Evolutionary conservation across 2,113 vertebrate genomes (phyloP), one percentile per base, ranked within the genome.

Genomic region (Tachysurus vachellii): DNA sequence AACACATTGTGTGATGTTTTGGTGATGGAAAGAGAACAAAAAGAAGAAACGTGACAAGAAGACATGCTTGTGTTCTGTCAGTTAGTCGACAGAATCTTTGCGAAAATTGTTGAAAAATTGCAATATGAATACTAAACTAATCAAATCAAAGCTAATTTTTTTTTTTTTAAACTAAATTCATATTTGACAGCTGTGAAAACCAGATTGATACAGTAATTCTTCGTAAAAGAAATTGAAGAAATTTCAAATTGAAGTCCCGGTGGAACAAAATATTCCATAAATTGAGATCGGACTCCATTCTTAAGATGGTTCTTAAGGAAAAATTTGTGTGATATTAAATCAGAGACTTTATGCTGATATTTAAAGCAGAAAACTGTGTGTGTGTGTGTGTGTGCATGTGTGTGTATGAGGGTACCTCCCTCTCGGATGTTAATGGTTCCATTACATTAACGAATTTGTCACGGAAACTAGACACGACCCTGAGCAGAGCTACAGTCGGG

Each of bases 381-480:
- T 64, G 62, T 82, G 64, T 73, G 87, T 71, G 82, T 79, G 71
- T 84, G 68, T 85, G 42, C 16, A 47, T 61, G 56, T n/a, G 21
- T 54, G 81, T 14, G 26, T 23, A 11, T 86, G 53, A 28, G 85
- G 56, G 80, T 59, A 71, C 85, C 66, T 50, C 57, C 19, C 6
- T 76, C 50, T 85, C 42, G 42, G 84, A 82, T 28, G 4, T 59
- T 89, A 89, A 87, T 87, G 83, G 86, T 82, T 87, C 79, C 79
- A 85, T 89, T 85, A 87, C 80, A 82, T 85, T 87, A 79, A 87
- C 80, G 73, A 87, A 87, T 89, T 89, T 82, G 86, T 89, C 88
- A 89, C 86, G 62, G 88, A 85, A 83, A 87, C 83, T 26, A 68
- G 62, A 87, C 70, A 75, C 88, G 64, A 64, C 79, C 28, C 86